Evolutionary conservation across 2,888 invertebrate species (phyloP).

Genomic region (Chironomus riparius): DNA sequence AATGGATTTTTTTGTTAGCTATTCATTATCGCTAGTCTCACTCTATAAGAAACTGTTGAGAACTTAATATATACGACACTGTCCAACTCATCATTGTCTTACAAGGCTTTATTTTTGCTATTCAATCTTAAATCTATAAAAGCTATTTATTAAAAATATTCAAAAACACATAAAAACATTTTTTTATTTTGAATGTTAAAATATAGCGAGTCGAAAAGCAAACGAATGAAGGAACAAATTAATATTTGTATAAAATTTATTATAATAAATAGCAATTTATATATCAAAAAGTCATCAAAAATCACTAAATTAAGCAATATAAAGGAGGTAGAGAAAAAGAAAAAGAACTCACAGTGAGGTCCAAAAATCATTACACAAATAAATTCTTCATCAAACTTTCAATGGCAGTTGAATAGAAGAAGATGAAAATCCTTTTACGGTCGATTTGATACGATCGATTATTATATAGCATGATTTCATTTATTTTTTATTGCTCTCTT

Average conservation of each 20-base stretch:
- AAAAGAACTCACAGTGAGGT: constrained; percentile 14
- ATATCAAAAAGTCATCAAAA: not conserved
- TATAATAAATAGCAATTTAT: not conserved
- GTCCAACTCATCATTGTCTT: too few relatives aligned
- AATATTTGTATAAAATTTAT: not conserved
- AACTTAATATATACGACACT: too few relatives aligned
- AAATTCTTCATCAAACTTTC: not conserved
- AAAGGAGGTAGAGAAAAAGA: not conserved
- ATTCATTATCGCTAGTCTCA: too few relatives aligned
- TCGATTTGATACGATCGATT: constrained; percentile 25
- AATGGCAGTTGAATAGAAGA: not conserved
- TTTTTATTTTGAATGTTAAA: too few relatives aligned
- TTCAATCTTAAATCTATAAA: too few relatives aligned
- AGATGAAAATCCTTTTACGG: constrained; percentile 21
- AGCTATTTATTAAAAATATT: too few relatives aligned
- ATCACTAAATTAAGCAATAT: not conserved
- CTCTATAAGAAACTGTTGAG: too few relatives aligned
- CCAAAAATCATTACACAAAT: not conserved
- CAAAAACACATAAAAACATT: too few relatives aligned
- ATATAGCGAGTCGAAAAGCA: too few relatives aligned
- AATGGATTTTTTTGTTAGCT: too few relatives aligned
- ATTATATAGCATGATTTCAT: constrained; percentile 5
- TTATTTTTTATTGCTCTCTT: constrained; percentile 5
- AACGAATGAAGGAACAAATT: too few relatives aligned
- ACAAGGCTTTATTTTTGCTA: too few relatives aligned